A percentile compares a stretch with the other conserved stretches of the same genome.
phyloP scores from a whole-genome alignment of 2,113 vertebrate species.

The Saccopteryx leptura region DNA sequence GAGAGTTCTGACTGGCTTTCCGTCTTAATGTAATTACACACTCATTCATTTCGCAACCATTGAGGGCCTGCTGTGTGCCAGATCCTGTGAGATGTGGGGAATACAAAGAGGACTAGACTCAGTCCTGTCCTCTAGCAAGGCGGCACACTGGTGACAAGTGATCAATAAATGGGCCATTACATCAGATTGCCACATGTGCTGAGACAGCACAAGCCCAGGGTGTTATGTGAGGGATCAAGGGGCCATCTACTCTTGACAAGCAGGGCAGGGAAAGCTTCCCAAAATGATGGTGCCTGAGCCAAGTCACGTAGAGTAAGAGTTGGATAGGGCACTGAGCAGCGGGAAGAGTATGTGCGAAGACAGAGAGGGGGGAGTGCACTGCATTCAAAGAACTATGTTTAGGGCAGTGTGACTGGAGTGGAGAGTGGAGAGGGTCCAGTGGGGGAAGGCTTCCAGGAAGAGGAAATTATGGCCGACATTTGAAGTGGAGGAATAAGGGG shows the following conservation, averaged over 20 bases:
- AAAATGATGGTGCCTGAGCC: neutral
- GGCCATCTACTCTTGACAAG: neutral
- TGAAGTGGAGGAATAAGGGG: neutral
- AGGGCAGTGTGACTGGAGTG: neutral
- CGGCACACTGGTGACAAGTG: neutral
- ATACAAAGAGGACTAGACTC: neutral
- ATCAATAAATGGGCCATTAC: neutral
- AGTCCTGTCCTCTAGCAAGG: neutral
- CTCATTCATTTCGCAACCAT: neutral
- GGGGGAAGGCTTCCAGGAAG: neutral
- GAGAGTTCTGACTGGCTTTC: neutral
- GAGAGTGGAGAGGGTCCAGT: neutral
- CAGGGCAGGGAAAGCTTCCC: neutral
- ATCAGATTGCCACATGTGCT: neutral
- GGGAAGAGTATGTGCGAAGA: neutral
- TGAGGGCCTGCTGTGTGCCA: neutral
- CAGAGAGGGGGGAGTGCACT: neutral
- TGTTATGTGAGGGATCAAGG: neutral
- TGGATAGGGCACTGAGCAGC: neutral
- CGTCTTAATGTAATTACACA: constrained; percentile 8
- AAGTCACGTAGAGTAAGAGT: neutral
- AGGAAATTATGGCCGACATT: neutral
- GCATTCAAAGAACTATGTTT: neutral
- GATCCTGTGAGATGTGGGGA: neutral
- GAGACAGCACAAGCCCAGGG: neutral